Conservation (phyloP, 2,888 invertebrate genomes). For the Acanthosepion lycidas region DNA sequence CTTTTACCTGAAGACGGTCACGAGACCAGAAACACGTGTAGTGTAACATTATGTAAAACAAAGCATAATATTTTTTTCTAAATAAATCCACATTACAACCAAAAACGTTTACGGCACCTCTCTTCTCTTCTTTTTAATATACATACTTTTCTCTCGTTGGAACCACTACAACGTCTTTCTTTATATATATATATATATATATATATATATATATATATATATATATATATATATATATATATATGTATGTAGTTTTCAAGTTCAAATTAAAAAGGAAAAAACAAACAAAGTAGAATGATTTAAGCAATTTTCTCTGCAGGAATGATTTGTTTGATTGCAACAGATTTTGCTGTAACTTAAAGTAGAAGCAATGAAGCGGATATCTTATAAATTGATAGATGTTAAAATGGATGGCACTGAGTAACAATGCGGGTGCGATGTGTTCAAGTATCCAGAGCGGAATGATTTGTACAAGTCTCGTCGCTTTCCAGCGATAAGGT, state of each 20-base stretch:
- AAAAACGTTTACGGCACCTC: no score
- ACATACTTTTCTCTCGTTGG: no score
- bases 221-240: no score
- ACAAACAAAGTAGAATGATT: not conserved
- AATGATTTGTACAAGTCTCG: not conserved
- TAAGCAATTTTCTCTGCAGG: not conserved
- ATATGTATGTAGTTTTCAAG: not conserved
- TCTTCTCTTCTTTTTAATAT: no score
- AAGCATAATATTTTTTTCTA: no score
- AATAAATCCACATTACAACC: no score
- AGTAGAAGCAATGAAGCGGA: not conserved
- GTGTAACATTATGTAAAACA: no score
- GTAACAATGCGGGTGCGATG: not conserved
- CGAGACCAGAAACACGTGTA: no score
- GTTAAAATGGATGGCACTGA: not conserved
- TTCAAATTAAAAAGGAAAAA: not conserved
- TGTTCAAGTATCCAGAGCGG: not conserved
- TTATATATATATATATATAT: no score
- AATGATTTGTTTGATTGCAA: not conserved
- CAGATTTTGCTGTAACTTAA: not conserved
- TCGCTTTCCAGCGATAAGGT: not conserved
- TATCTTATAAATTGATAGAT: not conserved
- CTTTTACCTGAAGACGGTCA: no score
- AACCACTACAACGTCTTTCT: no score
- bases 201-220: no score